Conservation (phyloP, 2,113 vertebrate genomes). For the Astur gentilis region DNA sequence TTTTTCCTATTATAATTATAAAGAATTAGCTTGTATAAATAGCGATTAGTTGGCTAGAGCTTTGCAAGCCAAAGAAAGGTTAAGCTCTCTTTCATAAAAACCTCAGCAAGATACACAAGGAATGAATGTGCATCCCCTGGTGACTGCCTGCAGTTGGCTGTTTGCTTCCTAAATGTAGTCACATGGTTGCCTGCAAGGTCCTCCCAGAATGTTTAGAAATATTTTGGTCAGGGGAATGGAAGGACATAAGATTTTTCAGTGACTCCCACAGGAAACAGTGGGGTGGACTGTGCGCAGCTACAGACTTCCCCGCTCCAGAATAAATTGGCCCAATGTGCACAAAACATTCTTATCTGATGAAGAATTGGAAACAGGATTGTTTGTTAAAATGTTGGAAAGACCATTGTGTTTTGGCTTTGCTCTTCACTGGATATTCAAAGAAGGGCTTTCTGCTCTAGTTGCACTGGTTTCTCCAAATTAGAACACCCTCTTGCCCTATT, state of each 20-base stretch:
- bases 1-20: background rate
- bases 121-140: background rate
- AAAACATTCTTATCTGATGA: constrained; percentile 58
- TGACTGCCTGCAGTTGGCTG: background rate
- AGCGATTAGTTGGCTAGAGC: background rate
- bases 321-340: constrained; percentile 1
- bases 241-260: background rate
- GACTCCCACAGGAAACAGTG: constrained; percentile 49
- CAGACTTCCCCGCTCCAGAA: constrained; percentile 30
- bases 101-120: background rate
- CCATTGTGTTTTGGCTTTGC: background rate
- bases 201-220: background rate
- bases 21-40: constrained; percentile 17
- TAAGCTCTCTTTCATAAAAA: constrained; percentile 2
- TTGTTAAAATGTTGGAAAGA: background rate
- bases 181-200: background rate
- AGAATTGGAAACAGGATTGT: constrained; percentile 12
- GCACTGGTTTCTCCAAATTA: background rate
- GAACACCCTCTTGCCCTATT: background rate
- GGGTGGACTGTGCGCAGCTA: background rate
- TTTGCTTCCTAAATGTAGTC: background rate
- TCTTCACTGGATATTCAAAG: background rate
- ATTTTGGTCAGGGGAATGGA: constrained; percentile 22
- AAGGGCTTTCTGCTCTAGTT: background rate
- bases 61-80: constrained; percentile 1